Conservation (phyloP, 2,113 vertebrate species). For the Chamaea fasciata region DNA sequence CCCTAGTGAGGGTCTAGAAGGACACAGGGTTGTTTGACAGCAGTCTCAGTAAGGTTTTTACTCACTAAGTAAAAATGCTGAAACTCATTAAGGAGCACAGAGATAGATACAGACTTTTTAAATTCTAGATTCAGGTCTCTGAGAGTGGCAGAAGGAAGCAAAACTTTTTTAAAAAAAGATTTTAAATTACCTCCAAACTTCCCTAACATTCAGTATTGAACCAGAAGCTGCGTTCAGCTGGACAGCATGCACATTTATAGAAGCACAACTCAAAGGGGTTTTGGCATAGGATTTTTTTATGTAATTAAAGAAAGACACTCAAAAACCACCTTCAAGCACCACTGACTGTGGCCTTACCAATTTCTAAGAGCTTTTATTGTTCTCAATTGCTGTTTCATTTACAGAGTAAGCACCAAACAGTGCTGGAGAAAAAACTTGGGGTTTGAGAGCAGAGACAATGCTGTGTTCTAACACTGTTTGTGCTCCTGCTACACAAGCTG, state of each 20-base stretch:
- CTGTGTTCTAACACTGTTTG: neutral
- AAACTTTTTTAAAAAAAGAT: neutral
- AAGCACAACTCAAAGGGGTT: neutral
- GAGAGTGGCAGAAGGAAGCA: neutral
- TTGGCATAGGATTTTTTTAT: neutral
- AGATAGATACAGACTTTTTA: neutral
- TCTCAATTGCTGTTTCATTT: neutral
- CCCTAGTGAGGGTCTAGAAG: neutral
- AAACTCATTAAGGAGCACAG: neutral
- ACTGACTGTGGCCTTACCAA: neutral
- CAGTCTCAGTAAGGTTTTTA: neutral
- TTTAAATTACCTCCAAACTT: neutral
- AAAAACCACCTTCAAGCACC: neutral
- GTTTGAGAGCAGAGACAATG: neutral
- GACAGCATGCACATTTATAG: neutral
- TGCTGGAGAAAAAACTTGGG: accelerated
- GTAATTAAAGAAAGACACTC: neutral
- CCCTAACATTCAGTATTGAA: neutral
- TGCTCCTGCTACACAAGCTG: neutral
- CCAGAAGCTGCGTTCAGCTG: neutral
- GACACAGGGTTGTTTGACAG: neutral
- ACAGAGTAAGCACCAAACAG: neutral
- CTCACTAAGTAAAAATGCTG: neutral
- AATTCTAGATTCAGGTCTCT: neutral
- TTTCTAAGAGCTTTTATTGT: neutral